Conservation (phyloP, 2,797 vertebrate genomes). For the Ataeniobius toweri region DNA sequence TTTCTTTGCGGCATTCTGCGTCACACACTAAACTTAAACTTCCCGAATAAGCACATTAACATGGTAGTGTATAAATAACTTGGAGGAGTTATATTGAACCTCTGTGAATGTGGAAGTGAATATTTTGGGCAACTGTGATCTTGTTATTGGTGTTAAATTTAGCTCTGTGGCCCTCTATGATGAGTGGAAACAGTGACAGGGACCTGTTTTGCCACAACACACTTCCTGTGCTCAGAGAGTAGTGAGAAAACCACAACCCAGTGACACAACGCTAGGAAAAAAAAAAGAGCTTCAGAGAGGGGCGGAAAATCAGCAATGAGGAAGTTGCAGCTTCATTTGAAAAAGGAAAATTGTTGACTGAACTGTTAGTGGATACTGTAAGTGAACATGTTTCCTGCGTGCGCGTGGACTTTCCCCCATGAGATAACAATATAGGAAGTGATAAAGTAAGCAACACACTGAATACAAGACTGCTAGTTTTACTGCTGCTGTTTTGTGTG, state of each 20-base stretch:
- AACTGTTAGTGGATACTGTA: constrained; percentile 67
- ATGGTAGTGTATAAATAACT: constrained; percentile 75
- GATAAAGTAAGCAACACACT: constrained; percentile 48
- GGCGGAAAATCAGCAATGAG: constrained; percentile 82
- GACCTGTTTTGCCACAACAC: constrained; percentile 82
- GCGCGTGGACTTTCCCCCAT: constrained; percentile 73
- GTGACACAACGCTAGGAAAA: constrained; percentile 78
- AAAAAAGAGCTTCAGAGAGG: constrained; percentile 68
- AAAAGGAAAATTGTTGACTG: constrained; percentile 70
- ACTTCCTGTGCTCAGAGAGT: constrained; percentile 80
- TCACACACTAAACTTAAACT: constrained; percentile 71
- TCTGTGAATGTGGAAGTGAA: constrained; percentile 73
- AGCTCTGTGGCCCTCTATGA: constrained; percentile 76
- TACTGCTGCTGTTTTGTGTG: constrained; percentile 29
- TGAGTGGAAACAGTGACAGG: constrained; percentile 85
- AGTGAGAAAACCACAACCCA: constrained; percentile 79
- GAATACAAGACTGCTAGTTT: constrained; percentile 12
- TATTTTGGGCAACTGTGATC: constrained; percentile 80
- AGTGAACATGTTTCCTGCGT: constrained; percentile 68
- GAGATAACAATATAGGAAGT: constrained; percentile 49
- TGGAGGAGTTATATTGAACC: constrained; percentile 72
- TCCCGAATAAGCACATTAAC: constrained; percentile 75
- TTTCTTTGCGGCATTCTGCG: constrained; percentile 61
- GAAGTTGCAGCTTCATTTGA: constrained; percentile 79
- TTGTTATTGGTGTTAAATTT: constrained; percentile 83